phyloP scores from a whole-genome alignment of 2,888 invertebrate species.

The Pammene fasciana region DNA sequence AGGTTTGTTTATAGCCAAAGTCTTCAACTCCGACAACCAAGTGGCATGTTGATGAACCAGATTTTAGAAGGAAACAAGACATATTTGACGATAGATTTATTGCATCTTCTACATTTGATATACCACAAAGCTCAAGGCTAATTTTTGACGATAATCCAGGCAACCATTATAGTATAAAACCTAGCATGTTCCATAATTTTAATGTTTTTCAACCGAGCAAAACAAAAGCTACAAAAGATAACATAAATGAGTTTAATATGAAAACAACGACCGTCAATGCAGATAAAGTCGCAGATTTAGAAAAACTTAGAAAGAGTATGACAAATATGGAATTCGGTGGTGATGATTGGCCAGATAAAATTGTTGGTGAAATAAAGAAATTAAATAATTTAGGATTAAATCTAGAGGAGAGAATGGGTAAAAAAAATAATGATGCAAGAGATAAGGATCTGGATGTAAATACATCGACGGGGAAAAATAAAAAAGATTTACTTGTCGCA shows the following conservation, averaged over 20 bases:
- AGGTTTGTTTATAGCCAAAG: no score
- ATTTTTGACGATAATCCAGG: neutral
- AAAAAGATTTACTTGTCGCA: neutral
- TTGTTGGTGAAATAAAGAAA: neutral
- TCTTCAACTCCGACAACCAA: neutral
- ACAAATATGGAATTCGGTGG: neutral
- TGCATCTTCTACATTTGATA: neutral
- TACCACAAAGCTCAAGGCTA: no score
- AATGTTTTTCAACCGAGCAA: neutral
- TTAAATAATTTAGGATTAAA: neutral
- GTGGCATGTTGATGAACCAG: neutral
- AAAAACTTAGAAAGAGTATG: neutral
- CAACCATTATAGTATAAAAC: neutral
- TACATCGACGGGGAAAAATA: neutral
- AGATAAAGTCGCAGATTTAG: neutral
- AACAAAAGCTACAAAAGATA: neutral
- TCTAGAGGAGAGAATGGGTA: neutral
- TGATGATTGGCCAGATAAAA: neutral
- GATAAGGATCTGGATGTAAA: neutral
- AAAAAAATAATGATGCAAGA: neutral
- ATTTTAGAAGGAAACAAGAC: neutral
- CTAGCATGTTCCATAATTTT: neutral
- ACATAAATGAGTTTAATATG: neutral
- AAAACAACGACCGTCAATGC: neutral
- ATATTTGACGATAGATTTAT: neutral